Conservation (phyloP, 2,797 vertebrate species). For the Periparus ater region DNA sequence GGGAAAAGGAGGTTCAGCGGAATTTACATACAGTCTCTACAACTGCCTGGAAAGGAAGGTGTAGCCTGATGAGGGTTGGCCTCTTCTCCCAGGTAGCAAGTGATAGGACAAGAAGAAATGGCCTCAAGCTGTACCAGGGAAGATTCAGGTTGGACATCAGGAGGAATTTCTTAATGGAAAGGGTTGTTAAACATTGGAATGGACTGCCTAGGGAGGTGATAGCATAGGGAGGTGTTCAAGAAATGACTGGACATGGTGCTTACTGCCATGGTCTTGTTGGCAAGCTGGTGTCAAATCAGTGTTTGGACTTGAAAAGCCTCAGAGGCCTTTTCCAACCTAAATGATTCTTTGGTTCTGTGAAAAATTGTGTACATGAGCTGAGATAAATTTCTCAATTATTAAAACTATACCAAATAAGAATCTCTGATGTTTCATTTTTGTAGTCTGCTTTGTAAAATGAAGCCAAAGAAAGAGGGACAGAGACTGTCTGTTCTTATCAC, state of each 20-base stretch:
- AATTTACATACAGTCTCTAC: rapidly evolving
- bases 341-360: not conserved
- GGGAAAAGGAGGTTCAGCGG: not conserved
- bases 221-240: not conserved
- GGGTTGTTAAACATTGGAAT: not conserved
- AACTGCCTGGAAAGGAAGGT: not conserved
- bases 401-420: not conserved
- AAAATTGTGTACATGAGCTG: slow-evolving; percentile 15
- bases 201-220: not conserved
- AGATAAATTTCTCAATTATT: not conserved
- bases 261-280: not conserved
- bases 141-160: not conserved
- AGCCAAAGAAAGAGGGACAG: not conserved
- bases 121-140: not conserved
- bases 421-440: not conserved
- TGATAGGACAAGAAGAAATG: not conserved
- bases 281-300: not conserved
- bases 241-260: not conserved
- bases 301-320: not conserved
- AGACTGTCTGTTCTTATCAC: not conserved
- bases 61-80: rapidly evolving
- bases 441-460: not conserved
- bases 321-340: not conserved
- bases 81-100: not conserved
- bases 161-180: not conserved